These are phyloP conservation scores for Tragelaphus scriptus DNA, from an alignment of 2,113 vertebrate species.

Conservation along the genomic window DNA sequence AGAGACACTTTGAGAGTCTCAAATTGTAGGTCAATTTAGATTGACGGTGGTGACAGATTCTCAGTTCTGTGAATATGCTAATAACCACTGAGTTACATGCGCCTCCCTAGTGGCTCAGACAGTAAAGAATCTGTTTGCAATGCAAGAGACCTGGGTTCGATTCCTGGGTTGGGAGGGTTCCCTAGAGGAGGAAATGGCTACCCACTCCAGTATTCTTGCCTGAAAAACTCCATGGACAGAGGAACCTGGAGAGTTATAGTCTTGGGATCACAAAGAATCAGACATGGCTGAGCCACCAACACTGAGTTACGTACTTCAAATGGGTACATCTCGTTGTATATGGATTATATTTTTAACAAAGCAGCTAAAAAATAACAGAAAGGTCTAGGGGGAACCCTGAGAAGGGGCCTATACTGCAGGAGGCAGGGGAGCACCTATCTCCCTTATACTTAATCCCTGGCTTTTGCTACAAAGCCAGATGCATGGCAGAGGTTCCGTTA, in stretches of 20 bases:
- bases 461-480: background rate
- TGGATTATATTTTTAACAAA: background rate
- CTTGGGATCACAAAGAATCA: background rate
- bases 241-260: background rate
- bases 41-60: background rate
- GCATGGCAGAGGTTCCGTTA: rapidly evolving
- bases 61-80: background rate
- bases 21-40: background rate
- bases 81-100: background rate
- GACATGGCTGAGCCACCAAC: background rate
- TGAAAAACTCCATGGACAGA: background rate
- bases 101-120: background rate
- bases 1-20: background rate
- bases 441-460: background rate
- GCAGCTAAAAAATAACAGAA: background rate
- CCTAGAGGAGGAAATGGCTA: background rate
- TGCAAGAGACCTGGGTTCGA: background rate
- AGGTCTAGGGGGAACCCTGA: too few relatives aligned
- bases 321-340: too few relatives aligned
- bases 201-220: background rate
- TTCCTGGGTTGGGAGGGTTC: background rate
- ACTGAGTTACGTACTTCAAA: background rate
- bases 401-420: background rate
- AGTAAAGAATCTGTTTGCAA: background rate
- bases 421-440: background rate